A percentile compares a stretch with the other conserved stretches of the same genome.
Conservation (phyloP, 2,797 vertebrate genomes). For the Taeniopygia guttata region DNA sequence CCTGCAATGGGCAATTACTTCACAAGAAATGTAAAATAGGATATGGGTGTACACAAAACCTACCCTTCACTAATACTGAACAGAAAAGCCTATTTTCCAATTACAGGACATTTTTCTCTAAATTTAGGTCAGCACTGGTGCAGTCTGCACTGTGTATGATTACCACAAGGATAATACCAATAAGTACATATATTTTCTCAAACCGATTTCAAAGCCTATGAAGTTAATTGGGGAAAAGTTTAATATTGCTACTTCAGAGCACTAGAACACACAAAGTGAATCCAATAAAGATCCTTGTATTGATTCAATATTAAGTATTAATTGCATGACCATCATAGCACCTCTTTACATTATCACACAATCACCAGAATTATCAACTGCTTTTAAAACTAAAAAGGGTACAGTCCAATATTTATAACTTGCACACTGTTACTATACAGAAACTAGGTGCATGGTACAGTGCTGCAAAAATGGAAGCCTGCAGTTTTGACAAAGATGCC, state of each 20-base stretch:
- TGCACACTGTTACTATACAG: slow-evolving; percentile 73
- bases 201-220: slow-evolving; percentile 78
- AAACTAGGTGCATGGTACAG: slow-evolving; percentile 75
- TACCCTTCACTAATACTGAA: slow-evolving; percentile 69
- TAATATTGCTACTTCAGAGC: slow-evolving; percentile 84
- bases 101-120: slow-evolving; percentile 65
- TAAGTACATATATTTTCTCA: slow-evolving; percentile 83
- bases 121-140: slow-evolving; percentile 70
- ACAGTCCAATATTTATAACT: slow-evolving; percentile 75
- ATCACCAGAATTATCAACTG: slow-evolving; percentile 85
- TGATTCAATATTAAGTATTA: slow-evolving; percentile 82
- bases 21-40: slow-evolving; percentile 59
- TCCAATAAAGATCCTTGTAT: slow-evolving; percentile 77
- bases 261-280: slow-evolving; percentile 80
- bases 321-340: slow-evolving; percentile 90
- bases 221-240: slow-evolving; percentile 75
- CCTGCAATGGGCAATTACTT: slow-evolving; percentile 58
- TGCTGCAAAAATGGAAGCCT: slow-evolving; percentile 77
- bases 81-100: slow-evolving; percentile 66
- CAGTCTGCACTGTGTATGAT: slow-evolving; percentile 69
- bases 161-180: slow-evolving; percentile 76
- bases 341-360: slow-evolving; percentile 84
- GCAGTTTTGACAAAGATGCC: slow-evolving; percentile 75
- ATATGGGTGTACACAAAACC: slow-evolving; percentile 63
- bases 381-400: slow-evolving; percentile 80